These are phyloP conservation scores for Azemiops feae DNA, from an alignment of 2,113 vertebrate genomes.

Conservation along the genomic window DNA sequence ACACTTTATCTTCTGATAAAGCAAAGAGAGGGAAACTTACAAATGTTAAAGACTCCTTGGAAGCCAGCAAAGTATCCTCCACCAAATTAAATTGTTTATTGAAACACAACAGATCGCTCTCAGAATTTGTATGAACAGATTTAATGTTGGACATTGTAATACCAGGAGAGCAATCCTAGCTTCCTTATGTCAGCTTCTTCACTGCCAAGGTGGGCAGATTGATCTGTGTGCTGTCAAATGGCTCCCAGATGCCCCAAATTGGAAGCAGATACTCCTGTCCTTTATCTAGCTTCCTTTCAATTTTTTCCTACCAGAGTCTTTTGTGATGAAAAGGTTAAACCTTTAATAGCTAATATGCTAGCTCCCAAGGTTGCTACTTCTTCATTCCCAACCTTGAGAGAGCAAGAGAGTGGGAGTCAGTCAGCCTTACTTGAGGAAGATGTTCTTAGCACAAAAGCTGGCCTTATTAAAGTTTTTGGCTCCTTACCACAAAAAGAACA, in stretches of 20 bases:
- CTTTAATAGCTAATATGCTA: not conserved
- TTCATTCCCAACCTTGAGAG: not conserved
- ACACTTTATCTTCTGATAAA: not conserved
- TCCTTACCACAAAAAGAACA: not conserved
- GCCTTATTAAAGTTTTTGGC: not conserved
- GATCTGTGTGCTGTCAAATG: not conserved
- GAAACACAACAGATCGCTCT: too few relatives aligned
- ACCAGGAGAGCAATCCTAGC: too few relatives aligned
- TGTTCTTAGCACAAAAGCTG: not conserved
- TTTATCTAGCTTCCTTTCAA: not conserved
- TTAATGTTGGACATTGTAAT: too few relatives aligned
- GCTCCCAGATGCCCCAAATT: not conserved
- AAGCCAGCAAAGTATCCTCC: too few relatives aligned
- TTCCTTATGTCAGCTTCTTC: too few relatives aligned
- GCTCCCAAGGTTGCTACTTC: not conserved
- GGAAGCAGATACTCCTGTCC: not conserved
- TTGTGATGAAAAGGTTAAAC: not conserved
- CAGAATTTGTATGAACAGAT: too few relatives aligned
- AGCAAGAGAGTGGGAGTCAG: not conserved
- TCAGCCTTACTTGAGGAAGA: not conserved
- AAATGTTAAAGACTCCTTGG: not conserved
- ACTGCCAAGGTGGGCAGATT: not conserved
- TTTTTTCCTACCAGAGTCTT: not conserved
- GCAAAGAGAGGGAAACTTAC: not conserved
- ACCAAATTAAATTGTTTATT: too few relatives aligned